Evolutionary conservation across 2,888 invertebrate species (phyloP).

Genomic region (Mythimna impura): DNA sequence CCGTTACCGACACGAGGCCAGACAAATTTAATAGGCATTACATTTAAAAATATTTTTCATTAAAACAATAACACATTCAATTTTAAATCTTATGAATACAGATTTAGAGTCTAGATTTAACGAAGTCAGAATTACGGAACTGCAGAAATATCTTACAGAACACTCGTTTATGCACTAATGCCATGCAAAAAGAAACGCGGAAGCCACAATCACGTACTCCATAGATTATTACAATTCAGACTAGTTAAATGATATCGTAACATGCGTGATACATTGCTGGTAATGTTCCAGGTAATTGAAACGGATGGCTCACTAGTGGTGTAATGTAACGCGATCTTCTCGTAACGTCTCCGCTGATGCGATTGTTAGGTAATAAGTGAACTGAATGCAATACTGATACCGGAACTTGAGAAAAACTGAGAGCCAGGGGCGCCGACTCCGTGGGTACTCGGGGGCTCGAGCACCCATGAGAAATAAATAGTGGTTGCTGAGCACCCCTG

Average conservation of each 20-base stretch:
- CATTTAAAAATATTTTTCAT: slow-evolving; percentile 3
- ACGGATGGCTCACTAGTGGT: slow-evolving; percentile 27
- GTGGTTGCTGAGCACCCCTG: too few relatives aligned
- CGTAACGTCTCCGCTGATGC: slow-evolving; percentile 38
- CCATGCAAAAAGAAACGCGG: slow-evolving; percentile 70
- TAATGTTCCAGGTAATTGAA: slow-evolving; percentile 49
- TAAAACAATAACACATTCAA: not conserved
- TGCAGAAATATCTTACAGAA: slow-evolving; percentile 34
- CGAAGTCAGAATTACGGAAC: slow-evolving; percentile 29
- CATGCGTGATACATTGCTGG: slow-evolving; percentile 50
- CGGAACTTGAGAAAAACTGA: slow-evolving; percentile 28
- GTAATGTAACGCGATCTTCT: slow-evolving; percentile 50
- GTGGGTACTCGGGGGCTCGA: too few relatives aligned
- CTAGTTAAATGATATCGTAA: slow-evolving; percentile 54
- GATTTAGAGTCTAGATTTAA: slow-evolving; percentile 30
- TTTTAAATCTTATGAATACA: slow-evolving; percentile 9
- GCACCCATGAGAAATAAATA: too few relatives aligned
- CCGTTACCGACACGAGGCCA: slow-evolving; percentile 53
- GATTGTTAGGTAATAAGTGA: slow-evolving; percentile 50
- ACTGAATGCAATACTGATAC: slow-evolving; percentile 35
- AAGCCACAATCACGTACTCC: slow-evolving; percentile 53
- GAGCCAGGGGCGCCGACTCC: too few relatives aligned
- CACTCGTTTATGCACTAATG: slow-evolving; percentile 57
- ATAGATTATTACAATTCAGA: slow-evolving; percentile 53
- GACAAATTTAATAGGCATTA: slow-evolving; percentile 33